Evolutionary conservation across 2,797 vertebrate genomes (phyloP).

Genomic region (Coracias cyanogaster): DNA sequence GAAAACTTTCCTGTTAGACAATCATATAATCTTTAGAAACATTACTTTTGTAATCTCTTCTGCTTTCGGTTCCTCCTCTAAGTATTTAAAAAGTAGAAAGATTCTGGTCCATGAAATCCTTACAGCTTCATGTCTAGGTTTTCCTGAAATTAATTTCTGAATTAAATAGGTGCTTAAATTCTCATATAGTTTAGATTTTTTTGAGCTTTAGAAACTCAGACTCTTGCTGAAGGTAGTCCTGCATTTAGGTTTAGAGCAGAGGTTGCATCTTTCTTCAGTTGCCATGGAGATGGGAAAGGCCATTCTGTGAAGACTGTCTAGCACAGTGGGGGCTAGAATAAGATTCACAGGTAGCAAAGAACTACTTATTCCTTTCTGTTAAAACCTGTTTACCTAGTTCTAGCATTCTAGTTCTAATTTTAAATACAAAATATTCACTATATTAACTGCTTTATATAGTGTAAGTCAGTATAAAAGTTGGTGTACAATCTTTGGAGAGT

Average conservation of each 20-base stretch:
- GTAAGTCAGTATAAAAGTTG: neutral
- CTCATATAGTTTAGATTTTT: neutral
- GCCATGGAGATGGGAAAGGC: constrained; percentile 12
- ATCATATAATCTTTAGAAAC: neutral
- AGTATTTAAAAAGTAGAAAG: neutral
- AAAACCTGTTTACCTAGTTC: neutral
- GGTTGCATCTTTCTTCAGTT: neutral
- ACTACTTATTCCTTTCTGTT: neutral
- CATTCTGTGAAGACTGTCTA: neutral
- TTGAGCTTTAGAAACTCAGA: neutral
- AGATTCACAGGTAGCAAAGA: neutral
- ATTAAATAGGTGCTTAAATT: neutral
- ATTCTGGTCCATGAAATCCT: neutral
- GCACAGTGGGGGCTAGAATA: neutral
- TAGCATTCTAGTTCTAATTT: neutral
- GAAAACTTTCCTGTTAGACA: neutral
- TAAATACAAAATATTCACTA: neutral
- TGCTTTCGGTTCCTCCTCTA: neutral
- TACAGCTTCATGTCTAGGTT: neutral
- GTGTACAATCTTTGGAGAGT: neutral
- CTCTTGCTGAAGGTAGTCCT: neutral
- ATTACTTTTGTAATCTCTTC: neutral
- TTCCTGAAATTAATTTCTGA: neutral
- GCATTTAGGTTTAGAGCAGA: neutral
- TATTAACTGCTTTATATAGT: neutral